Evolutionary conservation across 2,888 invertebrate species (phyloP), one percentile per base, ranked within the genome.

Genomic region (Tuberolachnus salignus): DNA sequence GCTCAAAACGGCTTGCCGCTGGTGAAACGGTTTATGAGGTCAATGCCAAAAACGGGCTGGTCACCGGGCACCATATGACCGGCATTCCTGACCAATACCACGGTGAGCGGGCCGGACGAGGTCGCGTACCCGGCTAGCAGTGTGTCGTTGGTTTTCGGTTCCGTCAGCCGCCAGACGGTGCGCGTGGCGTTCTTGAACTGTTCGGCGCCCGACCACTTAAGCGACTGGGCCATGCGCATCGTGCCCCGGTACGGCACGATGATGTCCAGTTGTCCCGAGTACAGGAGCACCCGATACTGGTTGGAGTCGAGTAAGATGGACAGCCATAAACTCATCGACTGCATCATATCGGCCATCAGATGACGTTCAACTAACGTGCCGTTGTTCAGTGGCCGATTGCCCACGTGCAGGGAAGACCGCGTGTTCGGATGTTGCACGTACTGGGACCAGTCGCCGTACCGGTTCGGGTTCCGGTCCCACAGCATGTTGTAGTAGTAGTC

Each of bases 181-280:
- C 93, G 88, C 63, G 87, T 86, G 0, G 92, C 91, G 1, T 86
- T 87, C 83, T 89, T 90, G 85, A 93, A 95, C 2, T 89, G 87
- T 3, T 88, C 88, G 0, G 90, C 87, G 0, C 88, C 90, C 26
- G 87, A 88, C 87, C 94, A 95, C 63, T 91, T 88, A 1, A 95
- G 87, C 72, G 90, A 88, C 82, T 89, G 87, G 46, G 97, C 86
- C 85, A 93, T 95, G 84, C 92, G 92, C 23, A 92, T 88, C 0
- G 95, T 95, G 70, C 94, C 84, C 0, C 95, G 94, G 86, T 94
- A 94, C 0, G 95, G 94, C 0, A 95, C 93, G 82, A 96, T 94
- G 16, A 97, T 92, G 85, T 97, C 97, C 82, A 97, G 85, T 84
- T 97, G 96, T 0, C 97, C 97, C 84, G 91, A 95, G 85, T 96